phyloP scores from a whole-genome alignment of 2,113 vertebrate species.

The Sinocyclocheilus grahami region DNA sequence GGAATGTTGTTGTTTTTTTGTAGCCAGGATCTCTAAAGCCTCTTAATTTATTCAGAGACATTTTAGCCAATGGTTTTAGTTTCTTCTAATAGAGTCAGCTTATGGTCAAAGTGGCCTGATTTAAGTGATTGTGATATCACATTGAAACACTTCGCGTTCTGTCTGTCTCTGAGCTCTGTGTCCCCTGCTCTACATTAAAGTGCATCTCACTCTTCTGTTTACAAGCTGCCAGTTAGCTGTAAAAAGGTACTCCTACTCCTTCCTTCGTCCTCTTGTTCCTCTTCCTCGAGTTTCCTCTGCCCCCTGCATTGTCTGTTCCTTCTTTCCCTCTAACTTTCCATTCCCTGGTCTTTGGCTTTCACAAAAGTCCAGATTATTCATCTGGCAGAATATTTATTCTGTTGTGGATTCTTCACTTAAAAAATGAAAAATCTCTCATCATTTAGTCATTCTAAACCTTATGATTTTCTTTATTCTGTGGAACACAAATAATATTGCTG shows the following conservation, averaged over 20 bases:
- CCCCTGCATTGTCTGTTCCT: conserved; percentile 11
- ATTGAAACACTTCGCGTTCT: conserved; percentile 44
- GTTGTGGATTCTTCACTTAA: not conserved
- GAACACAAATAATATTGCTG: not conserved
- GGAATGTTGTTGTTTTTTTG: not conserved
- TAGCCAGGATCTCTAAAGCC: not conserved
- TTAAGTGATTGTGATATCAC: conserved; percentile 9
- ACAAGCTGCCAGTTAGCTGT: conserved; percentile 99
- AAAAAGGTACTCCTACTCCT: conserved; percentile 88
- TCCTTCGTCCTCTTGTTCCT: conserved; percentile 38
- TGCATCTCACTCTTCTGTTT: conserved; percentile 99
- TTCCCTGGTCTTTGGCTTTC: conserved; percentile 19
- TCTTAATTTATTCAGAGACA: not conserved
- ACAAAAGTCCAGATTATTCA: conserved; percentile 15
- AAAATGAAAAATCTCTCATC: not conserved
- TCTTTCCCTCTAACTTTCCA: conserved; percentile 44
- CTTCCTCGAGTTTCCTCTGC: conserved; percentile 31
- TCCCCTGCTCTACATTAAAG: conserved; percentile 82
- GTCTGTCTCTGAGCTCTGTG: conserved; percentile 64
- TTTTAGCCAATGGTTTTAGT: not conserved
- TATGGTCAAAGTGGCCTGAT: not conserved
- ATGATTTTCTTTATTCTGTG: not conserved
- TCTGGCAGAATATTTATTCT: not conserved
- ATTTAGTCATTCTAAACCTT: not conserved
- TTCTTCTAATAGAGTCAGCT: not conserved